Base-by-base conservation (phyloP, 2,888 invertebrate genomes). In the Leptogaster cylindrica region DNA sequence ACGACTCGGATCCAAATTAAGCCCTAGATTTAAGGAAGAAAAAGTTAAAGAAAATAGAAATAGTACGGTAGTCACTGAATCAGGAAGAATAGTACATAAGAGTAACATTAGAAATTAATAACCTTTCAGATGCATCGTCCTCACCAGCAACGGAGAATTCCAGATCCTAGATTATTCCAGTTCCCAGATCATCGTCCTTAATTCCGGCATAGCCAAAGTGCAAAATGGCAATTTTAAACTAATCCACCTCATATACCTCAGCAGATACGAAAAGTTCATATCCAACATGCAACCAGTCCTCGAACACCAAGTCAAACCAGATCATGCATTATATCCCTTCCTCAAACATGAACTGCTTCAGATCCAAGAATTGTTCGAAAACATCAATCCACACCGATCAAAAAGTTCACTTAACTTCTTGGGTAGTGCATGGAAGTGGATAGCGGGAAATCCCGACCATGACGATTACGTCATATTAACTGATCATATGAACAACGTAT, bases 1-100 rank as follows among this genome's bases (percentile, higher is more conserved):
- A 50, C 18, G 69, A 23, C n/a, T 68, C 66, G 71, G 71, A 12
- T 72, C 71, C 0, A 73, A 73, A 63, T 14, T 72, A 2, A 68
- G 70, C 0, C 48, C 69, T 14, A 52, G 69, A 8, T 71, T 66
- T 25, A 67, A 16, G 7, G 48, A 67, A 20, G 66, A 71, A 50
- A 69, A 66, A 8, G 68, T 71, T 2, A 67, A 66, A 41, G 69
- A 68, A 65, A 55, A 55, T 14, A 55, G 6, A 20, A 4, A 55
- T 10, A 36, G 27, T 2, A 55, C 50, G 14, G 16, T 55, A 7
- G 14, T 55, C 12, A 55, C 36, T 2, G 2, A 55, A n/a, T 16
- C 55, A 55, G 33, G 36, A 3, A 28, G 16, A 31, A 55, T 12
- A 51, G 27, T 51, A 3, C 28, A 51, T 28, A 51, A 51, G 28